Evolutionary conservation across 2,113 vertebrate genomes (phyloP).

Genomic region (Phrynocephalus versicolor): DNA sequence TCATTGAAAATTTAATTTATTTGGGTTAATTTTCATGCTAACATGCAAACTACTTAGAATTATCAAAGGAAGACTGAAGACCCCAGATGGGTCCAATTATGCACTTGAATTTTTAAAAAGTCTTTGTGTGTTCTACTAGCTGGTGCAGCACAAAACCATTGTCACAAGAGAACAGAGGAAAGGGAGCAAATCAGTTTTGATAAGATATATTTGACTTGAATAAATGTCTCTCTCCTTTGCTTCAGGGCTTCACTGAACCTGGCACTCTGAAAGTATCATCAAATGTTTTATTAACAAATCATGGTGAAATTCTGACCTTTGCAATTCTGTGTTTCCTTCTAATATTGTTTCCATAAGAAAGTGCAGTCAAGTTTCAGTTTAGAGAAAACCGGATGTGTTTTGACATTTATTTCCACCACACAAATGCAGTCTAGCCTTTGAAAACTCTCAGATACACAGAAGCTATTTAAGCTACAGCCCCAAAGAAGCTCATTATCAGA

Average conservation of each 20-base stretch:
- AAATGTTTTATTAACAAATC: slow-evolving; percentile 17
- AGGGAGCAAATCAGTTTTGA: neutral
- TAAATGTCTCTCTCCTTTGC: neutral
- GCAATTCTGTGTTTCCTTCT: slow-evolving; percentile 3
- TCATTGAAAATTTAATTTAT: neutral
- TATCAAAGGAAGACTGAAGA: neutral
- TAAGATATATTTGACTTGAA: slow-evolving; percentile 19
- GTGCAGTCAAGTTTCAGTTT: neutral
- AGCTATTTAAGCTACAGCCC: neutral
- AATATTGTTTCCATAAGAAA: neutral
- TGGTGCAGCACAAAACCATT: slow-evolving; percentile 8
- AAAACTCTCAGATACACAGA: neutral
- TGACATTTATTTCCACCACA: neutral
- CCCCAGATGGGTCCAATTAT: neutral
- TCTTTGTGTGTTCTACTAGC: slow-evolving; percentile 16
- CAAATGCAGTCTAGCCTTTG: neutral
- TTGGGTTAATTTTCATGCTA: neutral
- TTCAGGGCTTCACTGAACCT: neutral
- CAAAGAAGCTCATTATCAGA: neutral
- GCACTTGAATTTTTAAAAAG: slow-evolving; percentile 1
- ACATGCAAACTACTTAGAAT: neutral
- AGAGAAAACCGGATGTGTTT: neutral
- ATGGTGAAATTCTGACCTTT: slow-evolving; percentile 10
- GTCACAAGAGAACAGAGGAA: slow-evolving; percentile 10
- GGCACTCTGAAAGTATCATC: neutral